Conservation (phyloP, 1,140 invertebrate species). For the Pachyrhynchus sulphureomaculatus region DNA sequence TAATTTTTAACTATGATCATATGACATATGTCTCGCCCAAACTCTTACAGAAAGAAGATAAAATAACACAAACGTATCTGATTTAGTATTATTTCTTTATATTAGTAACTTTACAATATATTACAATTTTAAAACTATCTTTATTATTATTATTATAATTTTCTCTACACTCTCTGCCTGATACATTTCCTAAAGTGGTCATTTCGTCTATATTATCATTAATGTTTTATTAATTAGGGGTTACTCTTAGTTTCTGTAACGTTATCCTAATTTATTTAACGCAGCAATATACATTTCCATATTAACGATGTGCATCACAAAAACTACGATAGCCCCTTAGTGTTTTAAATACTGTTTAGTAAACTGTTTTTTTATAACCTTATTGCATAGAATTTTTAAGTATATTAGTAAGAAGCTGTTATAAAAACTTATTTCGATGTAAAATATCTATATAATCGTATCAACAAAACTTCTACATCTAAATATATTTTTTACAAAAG, state of each 20-base stretch:
- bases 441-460: background rate
- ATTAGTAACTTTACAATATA: slow-evolving; percentile 16
- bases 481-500: background rate
- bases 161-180: slow-evolving; percentile 13
- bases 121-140: slow-evolving; percentile 35
- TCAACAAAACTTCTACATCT: background rate
- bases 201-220: slow-evolving; percentile 10
- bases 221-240: too few species aligned
- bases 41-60: too few species aligned
- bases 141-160: slow-evolving; percentile 18
- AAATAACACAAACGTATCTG: background rate
- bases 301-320: too few species aligned
- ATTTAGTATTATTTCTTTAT: slow-evolving; percentile 11
- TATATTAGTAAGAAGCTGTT: slow-evolving; percentile 3
- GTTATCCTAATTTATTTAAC: too few species aligned
- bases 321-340: too few species aligned
- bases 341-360: too few species aligned
- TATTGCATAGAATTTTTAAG: background rate
- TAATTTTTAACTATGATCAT: too few species aligned
- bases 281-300: too few species aligned
- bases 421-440: slow-evolving; percentile 12
- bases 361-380: background rate
- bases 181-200: slow-evolving; percentile 38
- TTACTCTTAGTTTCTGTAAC: too few species aligned
- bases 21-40: too few species aligned